phyloP scores from a whole-genome alignment of 2,113 vertebrate species.

The Megaceryle maxima region DNA sequence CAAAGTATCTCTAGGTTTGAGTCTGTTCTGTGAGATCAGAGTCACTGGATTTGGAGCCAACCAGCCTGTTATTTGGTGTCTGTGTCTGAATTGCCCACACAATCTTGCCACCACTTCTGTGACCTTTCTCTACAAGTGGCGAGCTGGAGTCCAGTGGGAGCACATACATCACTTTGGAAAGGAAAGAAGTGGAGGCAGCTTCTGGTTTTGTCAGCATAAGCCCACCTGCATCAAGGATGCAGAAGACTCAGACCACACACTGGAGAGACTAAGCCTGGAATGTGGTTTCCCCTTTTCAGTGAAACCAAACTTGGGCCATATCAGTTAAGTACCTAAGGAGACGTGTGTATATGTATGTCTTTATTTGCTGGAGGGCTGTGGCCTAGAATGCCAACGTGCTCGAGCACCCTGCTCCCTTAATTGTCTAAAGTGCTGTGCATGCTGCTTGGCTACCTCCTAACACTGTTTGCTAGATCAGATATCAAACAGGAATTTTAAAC shows the following conservation, averaged over 20 bases:
- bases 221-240: not conserved
- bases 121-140: not conserved
- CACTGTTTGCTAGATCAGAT: constrained; percentile 69
- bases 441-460: constrained; percentile 64
- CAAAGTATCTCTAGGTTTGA: not conserved
- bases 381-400: constrained; percentile 2
- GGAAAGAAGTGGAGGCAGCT: not conserved
- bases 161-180: not conserved
- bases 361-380: constrained; percentile 14
- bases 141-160: not conserved
- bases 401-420: constrained; percentile 36
- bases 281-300: not conserved
- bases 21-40: not conserved
- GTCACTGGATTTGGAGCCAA: not conserved
- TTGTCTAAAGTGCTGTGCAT: constrained; percentile 43
- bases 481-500: constrained; percentile 68
- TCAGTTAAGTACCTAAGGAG: not conserved
- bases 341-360: not conserved
- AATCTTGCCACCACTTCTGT: not conserved
- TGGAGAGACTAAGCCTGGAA: not conserved
- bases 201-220: not conserved
- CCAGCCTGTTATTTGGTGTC: not conserved
- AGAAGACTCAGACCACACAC: not conserved
- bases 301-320: not conserved
- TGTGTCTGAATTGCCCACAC: not conserved